Evolutionary conservation across 2,888 invertebrate species (phyloP).

Genomic region (Busseola fusca): DNA sequence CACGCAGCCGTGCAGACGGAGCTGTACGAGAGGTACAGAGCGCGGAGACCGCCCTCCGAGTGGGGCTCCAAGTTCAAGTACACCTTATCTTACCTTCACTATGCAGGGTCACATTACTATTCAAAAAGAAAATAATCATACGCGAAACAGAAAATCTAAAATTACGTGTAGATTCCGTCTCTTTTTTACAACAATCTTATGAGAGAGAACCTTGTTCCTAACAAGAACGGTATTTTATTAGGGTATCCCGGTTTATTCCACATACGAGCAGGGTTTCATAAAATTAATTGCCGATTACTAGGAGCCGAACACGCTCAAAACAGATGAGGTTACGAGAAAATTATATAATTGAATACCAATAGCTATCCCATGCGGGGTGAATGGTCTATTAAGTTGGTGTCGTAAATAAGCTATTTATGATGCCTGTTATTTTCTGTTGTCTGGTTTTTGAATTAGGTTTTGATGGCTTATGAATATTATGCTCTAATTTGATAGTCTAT

Average conservation of each 20-base stretch:
- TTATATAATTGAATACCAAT: slow-evolving; percentile 49
- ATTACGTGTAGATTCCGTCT: not conserved
- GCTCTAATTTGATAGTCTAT: not conserved
- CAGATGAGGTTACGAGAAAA: slow-evolving; percentile 44
- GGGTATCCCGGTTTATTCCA: slow-evolving; percentile 43
- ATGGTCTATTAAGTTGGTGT: slow-evolving; percentile 41
- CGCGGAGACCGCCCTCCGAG: no score
- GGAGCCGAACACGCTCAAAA: slow-evolving; percentile 34
- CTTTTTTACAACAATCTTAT: slow-evolving; percentile 35
- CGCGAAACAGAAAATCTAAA: not conserved
- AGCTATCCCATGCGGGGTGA: slow-evolving; percentile 12
- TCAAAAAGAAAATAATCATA: not conserved
- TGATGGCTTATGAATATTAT: slow-evolving; percentile 8
- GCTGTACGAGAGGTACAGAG: no score
- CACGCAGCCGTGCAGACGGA: no score
- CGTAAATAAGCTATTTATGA: slow-evolving; percentile 47
- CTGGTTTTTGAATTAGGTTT: slow-evolving; percentile 29
- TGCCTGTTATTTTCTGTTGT: slow-evolving; percentile 20
- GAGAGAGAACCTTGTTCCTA: slow-evolving; percentile 10
- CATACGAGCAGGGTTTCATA: slow-evolving; percentile 47
- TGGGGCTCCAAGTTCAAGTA: no score
- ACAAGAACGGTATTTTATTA: slow-evolving; percentile 47
- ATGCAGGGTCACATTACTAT: no score
- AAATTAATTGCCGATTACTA: slow-evolving; percentile 58
- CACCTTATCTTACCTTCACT: no score